These are phyloP conservation scores for Petroica traversi DNA, from an alignment of 2,113 vertebrate genomes.

Conservation along the genomic window DNA sequence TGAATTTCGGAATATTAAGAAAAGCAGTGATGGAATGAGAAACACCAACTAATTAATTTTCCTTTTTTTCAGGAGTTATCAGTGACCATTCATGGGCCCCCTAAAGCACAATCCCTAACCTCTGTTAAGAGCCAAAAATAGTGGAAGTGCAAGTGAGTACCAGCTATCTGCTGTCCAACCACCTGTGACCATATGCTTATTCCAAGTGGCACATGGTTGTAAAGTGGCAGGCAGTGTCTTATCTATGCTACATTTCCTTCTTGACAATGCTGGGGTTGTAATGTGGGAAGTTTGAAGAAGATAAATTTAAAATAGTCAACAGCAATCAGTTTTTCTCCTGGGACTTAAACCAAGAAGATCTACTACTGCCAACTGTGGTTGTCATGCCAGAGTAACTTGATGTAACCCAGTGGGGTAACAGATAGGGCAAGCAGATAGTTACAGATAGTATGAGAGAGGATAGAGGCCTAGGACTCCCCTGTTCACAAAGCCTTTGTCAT, in stretches of 20 bases:
- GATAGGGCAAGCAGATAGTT: neutral
- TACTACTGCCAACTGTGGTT: rapidly evolving
- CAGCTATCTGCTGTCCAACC: neutral
- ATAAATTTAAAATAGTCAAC: neutral
- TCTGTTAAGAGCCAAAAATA: neutral
- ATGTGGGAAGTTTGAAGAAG: neutral
- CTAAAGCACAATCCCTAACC: neutral
- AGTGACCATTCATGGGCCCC: neutral
- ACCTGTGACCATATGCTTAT: neutral
- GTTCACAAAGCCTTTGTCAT: neutral
- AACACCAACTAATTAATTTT: neutral
- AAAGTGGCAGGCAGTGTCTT: neutral
- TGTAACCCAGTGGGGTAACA: neutral
- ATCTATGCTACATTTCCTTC: neutral
- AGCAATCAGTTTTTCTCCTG: neutral
- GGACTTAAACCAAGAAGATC: neutral
- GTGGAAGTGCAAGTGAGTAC: neutral
- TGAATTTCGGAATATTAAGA: neutral
- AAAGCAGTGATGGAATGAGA: neutral
- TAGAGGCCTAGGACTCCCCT: neutral
- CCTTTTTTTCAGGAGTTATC: neutral
- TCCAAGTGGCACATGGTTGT: neutral
- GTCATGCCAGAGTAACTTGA: neutral
- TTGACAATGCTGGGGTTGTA: neutral
- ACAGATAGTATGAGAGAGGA: neutral